Base-by-base conservation (phyloP, 2,113 vertebrate species). In the Neodontobutis hainanensis region DNA sequence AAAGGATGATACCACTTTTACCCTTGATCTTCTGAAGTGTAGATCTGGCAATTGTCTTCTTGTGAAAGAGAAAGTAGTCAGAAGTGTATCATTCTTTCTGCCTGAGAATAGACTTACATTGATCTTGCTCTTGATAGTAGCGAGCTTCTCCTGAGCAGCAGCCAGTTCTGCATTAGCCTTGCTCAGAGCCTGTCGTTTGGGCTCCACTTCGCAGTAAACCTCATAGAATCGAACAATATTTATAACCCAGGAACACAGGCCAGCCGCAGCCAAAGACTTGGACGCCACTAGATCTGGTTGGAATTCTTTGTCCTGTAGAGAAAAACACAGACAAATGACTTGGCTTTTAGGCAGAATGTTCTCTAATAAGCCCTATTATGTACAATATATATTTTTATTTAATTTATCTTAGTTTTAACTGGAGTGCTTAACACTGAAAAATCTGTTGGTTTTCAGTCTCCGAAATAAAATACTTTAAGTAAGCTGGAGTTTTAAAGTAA, bases 191-290 rank as follows among this genome's bases (percentile, higher is more conserved):
- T 96, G 94, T 0, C 95, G 91, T 80, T 98, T 99, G 8, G 97
- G 97, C 82, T 98, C 95, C 74, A 99, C 97, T 0, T 98, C 94
- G 0, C 96, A 95, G 86, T 90, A 97, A 0, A 98, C 94, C 68
- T 93, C 76, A 0, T 98, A 94, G 87, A 96, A 99, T 57, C 77
- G 93, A 58, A 92, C 94, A 0, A 98, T 94, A 86, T 98, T 99
- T 32, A 99, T 81, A 52, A 98, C 97, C 97, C 97, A 99, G 6
- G 96, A 98, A 85, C 97, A 99, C 65, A 99, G 95, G 5, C 97
- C 97, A 0, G 96, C 94, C 0, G 97, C 97, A 0, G 97, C 95
- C 0, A 82, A 51, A 0, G 96, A 98, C 87, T 99, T 99, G 45
- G 94, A 92, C 4, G 94, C 89, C 74, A 99, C 92, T 0, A 96